phyloP scores from a whole-genome alignment of 2,888 invertebrate genomes.

The Plutella xylostella region DNA sequence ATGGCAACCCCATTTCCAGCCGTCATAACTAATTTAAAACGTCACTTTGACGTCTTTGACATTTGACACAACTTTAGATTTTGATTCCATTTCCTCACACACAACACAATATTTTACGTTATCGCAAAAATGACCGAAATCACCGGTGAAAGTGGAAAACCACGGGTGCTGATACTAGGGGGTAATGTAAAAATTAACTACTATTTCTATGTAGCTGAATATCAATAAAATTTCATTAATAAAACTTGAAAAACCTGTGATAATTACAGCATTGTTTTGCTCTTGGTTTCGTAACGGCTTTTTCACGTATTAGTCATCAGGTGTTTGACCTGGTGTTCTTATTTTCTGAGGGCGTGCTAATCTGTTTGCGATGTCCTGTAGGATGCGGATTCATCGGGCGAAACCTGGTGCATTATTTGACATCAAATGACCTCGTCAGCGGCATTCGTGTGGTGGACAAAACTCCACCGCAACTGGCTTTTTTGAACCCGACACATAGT shows the following conservation, averaged over 20 bases:
- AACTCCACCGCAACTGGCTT: slow-evolving; percentile 93
- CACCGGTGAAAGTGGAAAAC: slow-evolving; percentile 60
- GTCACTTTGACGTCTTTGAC: too few species aligned
- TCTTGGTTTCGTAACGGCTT: too few species aligned
- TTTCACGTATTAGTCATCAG: slow-evolving; percentile 49
- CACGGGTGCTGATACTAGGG: slow-evolving; percentile 59
- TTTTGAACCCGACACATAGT: slow-evolving; percentile 82
- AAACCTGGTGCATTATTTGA: slow-evolving; percentile 84
- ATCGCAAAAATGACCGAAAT: slow-evolving; percentile 43
- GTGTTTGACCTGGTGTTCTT: slow-evolving; percentile 22
- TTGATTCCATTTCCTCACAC: too few species aligned
- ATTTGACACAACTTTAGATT: too few species aligned
- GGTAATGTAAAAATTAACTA: slow-evolving; percentile 32
- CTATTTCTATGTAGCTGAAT: too few species aligned
- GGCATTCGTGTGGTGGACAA: slow-evolving; percentile 89
- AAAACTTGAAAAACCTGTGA: too few species aligned
- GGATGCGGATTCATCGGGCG: slow-evolving; percentile 96
- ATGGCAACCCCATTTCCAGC: too few species aligned
- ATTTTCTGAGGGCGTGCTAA: slow-evolving; percentile 27
- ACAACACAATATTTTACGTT: too few species aligned
- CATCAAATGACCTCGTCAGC: slow-evolving; percentile 81
- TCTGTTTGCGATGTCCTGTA: slow-evolving; percentile 44
- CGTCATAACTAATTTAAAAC: too few species aligned
- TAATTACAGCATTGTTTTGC: too few species aligned
- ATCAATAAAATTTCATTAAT: too few species aligned